Evolutionary conservation across 2,888 invertebrate genomes (phyloP).

Genomic region (Drosophila greeni): DNA sequence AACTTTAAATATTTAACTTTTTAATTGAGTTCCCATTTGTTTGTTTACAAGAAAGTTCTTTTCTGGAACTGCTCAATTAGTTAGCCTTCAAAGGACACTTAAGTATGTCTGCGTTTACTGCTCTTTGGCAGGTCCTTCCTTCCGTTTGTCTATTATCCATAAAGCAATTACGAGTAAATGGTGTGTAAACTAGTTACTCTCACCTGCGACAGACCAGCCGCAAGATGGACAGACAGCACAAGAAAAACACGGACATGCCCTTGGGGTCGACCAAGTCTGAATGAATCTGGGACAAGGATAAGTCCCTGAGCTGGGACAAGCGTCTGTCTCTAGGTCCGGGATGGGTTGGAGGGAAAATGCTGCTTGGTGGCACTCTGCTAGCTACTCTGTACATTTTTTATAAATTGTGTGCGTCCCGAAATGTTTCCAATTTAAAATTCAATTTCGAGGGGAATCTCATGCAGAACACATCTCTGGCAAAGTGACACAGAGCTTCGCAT

Average conservation of each 20-base stretch:
- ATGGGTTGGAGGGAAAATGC: background rate
- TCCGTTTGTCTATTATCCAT: background rate
- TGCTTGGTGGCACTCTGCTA: background rate
- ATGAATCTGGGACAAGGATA: slow-evolving; percentile 9
- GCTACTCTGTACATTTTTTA: slow-evolving; percentile 10
- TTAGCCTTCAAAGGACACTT: background rate
- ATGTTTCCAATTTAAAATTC: slow-evolving; percentile 34
- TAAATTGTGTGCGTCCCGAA: slow-evolving; percentile 5
- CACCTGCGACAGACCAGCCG: slow-evolving; percentile 5
- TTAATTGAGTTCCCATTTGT: background rate
- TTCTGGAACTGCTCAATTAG: background rate
- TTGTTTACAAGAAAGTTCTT: background rate
- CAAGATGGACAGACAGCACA: slow-evolving; percentile 3
- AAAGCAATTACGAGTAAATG: slow-evolving; percentile 20
- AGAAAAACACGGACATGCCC: slow-evolving; percentile 3
- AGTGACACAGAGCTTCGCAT: slow-evolving; percentile 3
- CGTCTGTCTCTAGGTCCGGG: background rate
- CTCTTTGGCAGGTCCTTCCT: background rate
- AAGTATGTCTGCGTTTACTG: background rate
- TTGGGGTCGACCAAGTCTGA: slow-evolving; percentile 3
- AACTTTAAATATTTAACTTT: background rate
- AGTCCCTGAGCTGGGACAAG: slow-evolving; percentile 7
- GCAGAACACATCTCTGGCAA: background rate
- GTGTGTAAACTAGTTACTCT: slow-evolving; percentile 18
- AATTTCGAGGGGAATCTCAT: slow-evolving; percentile 7